phyloP scores from a whole-genome alignment of 1,140 invertebrate species.

The Drosophila biarmipes region DNA sequence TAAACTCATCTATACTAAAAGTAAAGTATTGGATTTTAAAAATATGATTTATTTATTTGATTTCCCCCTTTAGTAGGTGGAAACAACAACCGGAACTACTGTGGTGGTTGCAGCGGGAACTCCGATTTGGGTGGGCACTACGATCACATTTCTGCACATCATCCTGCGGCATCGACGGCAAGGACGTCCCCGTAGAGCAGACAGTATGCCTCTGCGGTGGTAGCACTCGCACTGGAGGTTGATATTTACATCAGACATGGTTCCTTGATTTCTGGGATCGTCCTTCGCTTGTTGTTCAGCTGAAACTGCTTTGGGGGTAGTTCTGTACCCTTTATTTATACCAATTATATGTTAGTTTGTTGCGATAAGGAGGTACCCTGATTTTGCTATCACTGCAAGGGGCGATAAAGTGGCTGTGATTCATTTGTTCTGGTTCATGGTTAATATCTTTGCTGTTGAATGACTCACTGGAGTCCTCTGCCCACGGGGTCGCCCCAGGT shows the following conservation, averaged over 20 bases:
- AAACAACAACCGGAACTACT: background rate
- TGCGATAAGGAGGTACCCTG: conserved; percentile 10
- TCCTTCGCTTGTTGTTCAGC: background rate
- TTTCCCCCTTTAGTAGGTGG: background rate
- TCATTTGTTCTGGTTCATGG: conserved; percentile 2
- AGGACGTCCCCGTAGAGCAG: conserved; percentile 28
- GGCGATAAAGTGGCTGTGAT: conserved; percentile 12
- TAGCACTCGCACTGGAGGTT: conserved; percentile 54
- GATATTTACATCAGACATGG: conserved; percentile 20
- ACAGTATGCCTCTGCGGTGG: conserved; percentile 47
- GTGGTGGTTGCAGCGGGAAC: conserved; percentile 10
- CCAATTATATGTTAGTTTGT: conserved; percentile 1
- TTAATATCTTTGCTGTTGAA: background rate
- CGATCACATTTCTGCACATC: conserved; percentile 51
- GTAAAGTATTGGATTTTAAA: no score
- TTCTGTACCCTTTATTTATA: conserved; percentile 4
- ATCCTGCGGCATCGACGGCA: conserved; percentile 60
- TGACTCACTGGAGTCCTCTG: conserved; percentile 6
- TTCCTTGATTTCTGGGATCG: conserved; percentile 1
- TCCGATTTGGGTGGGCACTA: conserved; percentile 38
- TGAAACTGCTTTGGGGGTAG: background rate
- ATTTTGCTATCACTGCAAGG: background rate
- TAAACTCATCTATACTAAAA: no score
- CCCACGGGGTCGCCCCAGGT: background rate
- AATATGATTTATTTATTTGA: no score